These are phyloP conservation scores for Atopsyche davidsoni DNA, from an alignment of 1,140 invertebrate species.

Conservation along the genomic window DNA sequence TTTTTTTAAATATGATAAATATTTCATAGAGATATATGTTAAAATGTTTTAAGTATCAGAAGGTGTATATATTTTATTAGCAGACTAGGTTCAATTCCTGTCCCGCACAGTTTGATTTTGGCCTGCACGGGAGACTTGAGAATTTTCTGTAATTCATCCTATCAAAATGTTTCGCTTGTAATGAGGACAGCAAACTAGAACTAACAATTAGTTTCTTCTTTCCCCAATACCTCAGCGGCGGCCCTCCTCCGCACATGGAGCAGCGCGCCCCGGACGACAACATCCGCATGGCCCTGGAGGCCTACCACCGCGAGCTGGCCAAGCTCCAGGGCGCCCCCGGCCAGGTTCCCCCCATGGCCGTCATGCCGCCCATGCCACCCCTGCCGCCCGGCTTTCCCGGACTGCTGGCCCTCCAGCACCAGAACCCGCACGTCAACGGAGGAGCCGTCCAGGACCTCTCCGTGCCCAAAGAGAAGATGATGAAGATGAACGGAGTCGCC, in stretches of 20 bases:
- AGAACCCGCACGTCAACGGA: slow-evolving; percentile 50
- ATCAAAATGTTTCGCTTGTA: slow-evolving; percentile 19
- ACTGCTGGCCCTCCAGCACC: slow-evolving; percentile 48
- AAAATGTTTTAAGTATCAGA: no score
- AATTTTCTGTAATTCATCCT: background rate
- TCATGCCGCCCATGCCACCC: slow-evolving; percentile 45
- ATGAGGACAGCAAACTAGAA: slow-evolving; percentile 61
- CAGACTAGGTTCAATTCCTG: no score
- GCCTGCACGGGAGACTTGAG: no score
- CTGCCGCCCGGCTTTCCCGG: slow-evolving; percentile 46
- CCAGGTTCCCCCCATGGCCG: slow-evolving; percentile 49
- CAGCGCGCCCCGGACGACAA: slow-evolving; percentile 63
- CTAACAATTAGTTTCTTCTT: slow-evolving; percentile 66
- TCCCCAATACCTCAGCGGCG: slow-evolving; percentile 73
- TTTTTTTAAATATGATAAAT: background rate
- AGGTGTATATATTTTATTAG: no score
- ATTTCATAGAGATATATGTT: no score
- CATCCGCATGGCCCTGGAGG: slow-evolving; percentile 80
- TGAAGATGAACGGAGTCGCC: slow-evolving; percentile 64
- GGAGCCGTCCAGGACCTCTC: slow-evolving; percentile 80
- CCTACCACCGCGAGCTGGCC: slow-evolving; percentile 86
- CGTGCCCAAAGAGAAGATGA: slow-evolving; percentile 68
- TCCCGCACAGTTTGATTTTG: no score
- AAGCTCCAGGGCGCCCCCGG: slow-evolving; percentile 66
- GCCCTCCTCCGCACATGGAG: slow-evolving; percentile 61